Base-by-base conservation (phyloP, 1,140 invertebrate species). In the Drosophila equinoxialis region DNA sequence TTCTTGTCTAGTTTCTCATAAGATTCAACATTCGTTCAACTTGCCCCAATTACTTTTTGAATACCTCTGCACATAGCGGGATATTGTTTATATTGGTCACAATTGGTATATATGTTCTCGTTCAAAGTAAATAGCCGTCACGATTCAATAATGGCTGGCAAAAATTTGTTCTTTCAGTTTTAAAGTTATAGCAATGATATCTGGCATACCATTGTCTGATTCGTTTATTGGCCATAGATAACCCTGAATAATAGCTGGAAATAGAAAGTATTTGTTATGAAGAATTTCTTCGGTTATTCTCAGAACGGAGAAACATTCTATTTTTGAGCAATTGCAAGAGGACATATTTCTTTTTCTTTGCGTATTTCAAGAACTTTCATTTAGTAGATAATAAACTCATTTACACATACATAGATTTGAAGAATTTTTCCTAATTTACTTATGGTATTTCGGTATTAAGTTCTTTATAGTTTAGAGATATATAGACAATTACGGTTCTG, bases 401-500 rank as follows among this genome's bases (percentile, higher is more conserved):
- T 65, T 39, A 69, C 55, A 59, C 20, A 68, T 57, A 59, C 20
- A 68, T 57, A 60, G 67, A 35, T 60, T 39, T 68, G 64, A 77
- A 77, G 74, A 85, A 70, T 39, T 64, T 63, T 60, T 59, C 51
- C 67, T 85, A 81, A 60, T 45, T 86, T 78, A 83, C 64, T 77
- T 73, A 70, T 74, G 30, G 71, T 75, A 66, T 55, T 10, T 35
- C 54, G 55, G 64, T 77, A 81, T 70, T 59, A 51, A 42, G 57
- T 63, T 65, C 26, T 62, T 63, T 54, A 35, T 68, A 63, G 37
- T 76, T 63, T 70, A 68, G 66, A 68, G 65, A 70, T 65, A 72
- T 23, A 23, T 86, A 85, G 79, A 85, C 82, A 87, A 68, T 68
- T 65, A 85, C 42, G 66, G 55, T 66, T 67, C 37, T 77, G 73